Percentiles rank a stretch among this genome's conserved stretches.
Evolutionary conservation across 2,113 vertebrate species (phyloP).

Genomic region (Ammospiza nelsoni): DNA sequence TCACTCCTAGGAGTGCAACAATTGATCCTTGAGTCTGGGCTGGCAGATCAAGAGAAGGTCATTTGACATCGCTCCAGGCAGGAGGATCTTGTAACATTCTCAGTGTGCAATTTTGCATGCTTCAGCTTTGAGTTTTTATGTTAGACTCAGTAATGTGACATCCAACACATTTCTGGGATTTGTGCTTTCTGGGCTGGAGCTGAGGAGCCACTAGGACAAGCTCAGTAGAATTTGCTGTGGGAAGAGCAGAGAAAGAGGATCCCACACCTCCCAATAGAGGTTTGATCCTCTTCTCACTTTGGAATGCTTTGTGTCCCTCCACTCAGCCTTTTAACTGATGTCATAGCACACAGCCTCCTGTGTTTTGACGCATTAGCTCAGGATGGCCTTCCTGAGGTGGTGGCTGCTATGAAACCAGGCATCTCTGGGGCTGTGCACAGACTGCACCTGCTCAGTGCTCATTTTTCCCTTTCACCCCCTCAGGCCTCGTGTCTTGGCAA

Average conservation of each 20-base stretch:
- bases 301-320: neutral
- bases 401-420: neutral
- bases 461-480: neutral
- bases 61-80: neutral
- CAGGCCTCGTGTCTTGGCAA: neutral
- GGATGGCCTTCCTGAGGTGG: accelerated
- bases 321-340: neutral
- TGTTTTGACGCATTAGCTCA: neutral
- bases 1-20: neutral
- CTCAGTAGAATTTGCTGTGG: neutral
- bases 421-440: neutral
- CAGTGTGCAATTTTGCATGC: neutral
- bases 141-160: neutral
- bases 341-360: neutral
- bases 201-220: neutral
- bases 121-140: neutral
- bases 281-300: neutral
- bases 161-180: neutral
- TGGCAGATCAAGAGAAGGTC: neutral
- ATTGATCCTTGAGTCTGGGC: neutral
- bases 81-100: neutral
- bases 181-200: neutral
- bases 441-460: neutral
- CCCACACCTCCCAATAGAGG: neutral
- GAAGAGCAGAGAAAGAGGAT: neutral